Conservation (phyloP, 2,888 invertebrate genomes). For the Hypomecis punctinalis region DNA sequence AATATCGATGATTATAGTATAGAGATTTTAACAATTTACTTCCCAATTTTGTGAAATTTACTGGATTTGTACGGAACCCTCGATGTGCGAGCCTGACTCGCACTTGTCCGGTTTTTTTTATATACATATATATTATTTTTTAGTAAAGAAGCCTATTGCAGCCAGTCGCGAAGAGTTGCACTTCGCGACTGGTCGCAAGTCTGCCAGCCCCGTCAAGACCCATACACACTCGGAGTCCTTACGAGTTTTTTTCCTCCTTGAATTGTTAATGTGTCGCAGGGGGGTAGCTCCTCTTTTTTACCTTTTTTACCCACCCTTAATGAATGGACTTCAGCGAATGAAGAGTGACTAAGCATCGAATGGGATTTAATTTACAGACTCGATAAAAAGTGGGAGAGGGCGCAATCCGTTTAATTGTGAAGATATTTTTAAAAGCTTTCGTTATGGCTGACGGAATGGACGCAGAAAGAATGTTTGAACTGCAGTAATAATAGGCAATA, state of each 20-base stretch:
- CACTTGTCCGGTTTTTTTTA: no score
- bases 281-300: slow-evolving; percentile 51
- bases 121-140: no score
- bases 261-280: slow-evolving; percentile 64
- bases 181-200: slow-evolving; percentile 40
- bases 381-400: slow-evolving; percentile 35
- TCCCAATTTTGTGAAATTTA: no score
- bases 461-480: background rate
- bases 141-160: no score
- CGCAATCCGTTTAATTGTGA: slow-evolving; percentile 32
- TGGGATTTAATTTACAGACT: slow-evolving; percentile 45
- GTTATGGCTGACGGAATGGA: background rate
- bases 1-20: no score
- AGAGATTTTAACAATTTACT: no score
- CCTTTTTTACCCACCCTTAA: slow-evolving; percentile 55
- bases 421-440: slow-evolving; percentile 31
- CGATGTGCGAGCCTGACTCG: no score
- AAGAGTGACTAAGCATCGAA: slow-evolving; percentile 49
- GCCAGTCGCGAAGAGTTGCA: no score
- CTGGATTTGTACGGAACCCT: no score
- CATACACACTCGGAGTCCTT: slow-evolving; percentile 50
- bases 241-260: slow-evolving; percentile 56
- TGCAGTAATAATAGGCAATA: no score
- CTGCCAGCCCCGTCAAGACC: slow-evolving; percentile 42
- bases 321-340: slow-evolving; percentile 62